These are phyloP conservation scores for Marronus borbonicus DNA, from an alignment of 2,888 invertebrate species.

Conservation along the genomic window DNA sequence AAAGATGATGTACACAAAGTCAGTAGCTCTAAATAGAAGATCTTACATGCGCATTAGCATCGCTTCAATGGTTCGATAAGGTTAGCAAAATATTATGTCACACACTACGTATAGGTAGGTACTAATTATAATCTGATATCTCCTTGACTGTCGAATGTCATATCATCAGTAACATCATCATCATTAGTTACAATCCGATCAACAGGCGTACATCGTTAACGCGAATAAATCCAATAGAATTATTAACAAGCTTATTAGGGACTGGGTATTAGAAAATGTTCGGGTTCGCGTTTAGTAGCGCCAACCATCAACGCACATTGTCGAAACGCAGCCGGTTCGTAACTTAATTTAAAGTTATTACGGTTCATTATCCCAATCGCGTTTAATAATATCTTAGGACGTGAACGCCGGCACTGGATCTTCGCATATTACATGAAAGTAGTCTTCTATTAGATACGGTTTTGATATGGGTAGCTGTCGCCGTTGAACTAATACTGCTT, in stretches of 20 bases:
- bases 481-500: not conserved
- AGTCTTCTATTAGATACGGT: constrained; percentile 26
- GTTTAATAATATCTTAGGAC: constrained; percentile 37
- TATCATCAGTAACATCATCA: constrained; percentile 4
- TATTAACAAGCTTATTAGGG: constrained; percentile 29
- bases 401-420: constrained; percentile 5
- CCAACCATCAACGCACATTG: not conserved
- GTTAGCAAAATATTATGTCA: no score
- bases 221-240: constrained; percentile 31
- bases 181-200: constrained; percentile 31
- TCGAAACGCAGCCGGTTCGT: constrained; percentile 21
- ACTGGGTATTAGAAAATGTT: not conserved
- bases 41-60: no score
- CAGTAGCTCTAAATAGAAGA: no score
- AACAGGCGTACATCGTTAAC: not conserved
- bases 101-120: no score
- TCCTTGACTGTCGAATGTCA: not conserved
- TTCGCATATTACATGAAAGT: constrained; percentile 42
- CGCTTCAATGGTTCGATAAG: no score
- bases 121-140: constrained; percentile 15
- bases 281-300: not conserved
- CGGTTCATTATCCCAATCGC: constrained; percentile 36
- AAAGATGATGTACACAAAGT: no score
- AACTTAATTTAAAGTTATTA: constrained; percentile 42
- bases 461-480: constrained; percentile 37